Percentiles rank a stretch among this genome's conserved stretches.
Evolutionary conservation across 1,140 invertebrate species (phyloP).

Genomic region (Mya arenaria): DNA sequence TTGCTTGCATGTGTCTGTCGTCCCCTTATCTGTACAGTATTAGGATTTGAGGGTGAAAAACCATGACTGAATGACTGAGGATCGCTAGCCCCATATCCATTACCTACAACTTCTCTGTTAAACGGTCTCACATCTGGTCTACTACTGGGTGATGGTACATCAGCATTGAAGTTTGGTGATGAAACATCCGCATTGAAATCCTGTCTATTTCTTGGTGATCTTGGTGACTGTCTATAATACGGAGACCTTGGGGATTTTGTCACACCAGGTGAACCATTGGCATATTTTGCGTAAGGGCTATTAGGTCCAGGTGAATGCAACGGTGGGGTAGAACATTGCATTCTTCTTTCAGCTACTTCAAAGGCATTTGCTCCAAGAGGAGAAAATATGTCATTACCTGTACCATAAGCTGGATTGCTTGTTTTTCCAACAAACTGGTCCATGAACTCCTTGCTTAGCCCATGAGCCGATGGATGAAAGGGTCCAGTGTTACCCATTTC

Average conservation of each 20-base stretch:
- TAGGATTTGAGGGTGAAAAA: background rate
- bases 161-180: slow-evolving; percentile 27
- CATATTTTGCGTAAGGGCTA: slow-evolving; percentile 31
- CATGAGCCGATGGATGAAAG: slow-evolving; percentile 41
- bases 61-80: background rate
- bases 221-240: slow-evolving; percentile 14
- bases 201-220: background rate
- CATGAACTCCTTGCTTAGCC: slow-evolving; percentile 50
- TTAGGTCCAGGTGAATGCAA: slow-evolving; percentile 43
- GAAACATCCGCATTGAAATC: slow-evolving; percentile 10
- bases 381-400: slow-evolving; percentile 32
- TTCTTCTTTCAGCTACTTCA: background rate
- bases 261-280: background rate
- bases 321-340: slow-evolving; percentile 20
- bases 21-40: background rate
- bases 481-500: slow-evolving; percentile 37
- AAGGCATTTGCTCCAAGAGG: slow-evolving; percentile 12
- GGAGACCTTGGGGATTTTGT: slow-evolving; percentile 33
- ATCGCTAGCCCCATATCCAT: background rate
- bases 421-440: slow-evolving; percentile 47
- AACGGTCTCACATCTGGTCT: background rate
- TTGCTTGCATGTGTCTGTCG: too few relatives aligned
- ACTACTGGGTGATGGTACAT: slow-evolving; percentile 9
- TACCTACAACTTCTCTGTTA: slow-evolving; percentile 9
- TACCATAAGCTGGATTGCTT: background rate